These are phyloP conservation scores for Mesitornis unicolor DNA, from an alignment of 2,113 vertebrate species.

Conservation along the genomic window DNA sequence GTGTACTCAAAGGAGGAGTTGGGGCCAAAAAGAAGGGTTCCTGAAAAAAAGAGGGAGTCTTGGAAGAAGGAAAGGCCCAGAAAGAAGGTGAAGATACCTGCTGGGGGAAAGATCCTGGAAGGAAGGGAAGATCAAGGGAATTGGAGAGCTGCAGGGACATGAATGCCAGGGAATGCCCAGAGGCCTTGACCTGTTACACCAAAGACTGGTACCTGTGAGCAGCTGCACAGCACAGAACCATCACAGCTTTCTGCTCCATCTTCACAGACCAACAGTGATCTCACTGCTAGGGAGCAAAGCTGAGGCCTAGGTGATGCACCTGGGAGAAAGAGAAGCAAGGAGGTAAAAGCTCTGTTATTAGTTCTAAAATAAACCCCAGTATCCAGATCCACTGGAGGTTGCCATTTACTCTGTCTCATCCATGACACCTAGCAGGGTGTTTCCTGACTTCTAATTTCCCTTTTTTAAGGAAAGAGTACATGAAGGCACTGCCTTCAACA, in stretches of 20 bases:
- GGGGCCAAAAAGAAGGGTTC: not conserved
- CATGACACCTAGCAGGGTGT: not conserved
- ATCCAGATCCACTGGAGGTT: not conserved
- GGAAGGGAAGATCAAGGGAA: not conserved
- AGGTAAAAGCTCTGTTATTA: not conserved
- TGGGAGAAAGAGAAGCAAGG: not conserved
- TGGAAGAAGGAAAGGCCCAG: not conserved
- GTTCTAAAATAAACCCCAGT: not conserved
- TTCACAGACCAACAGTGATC: not conserved
- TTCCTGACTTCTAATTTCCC: not conserved
- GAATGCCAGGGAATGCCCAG: not conserved
- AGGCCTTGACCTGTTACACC: not conserved
- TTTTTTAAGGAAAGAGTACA: not conserved
- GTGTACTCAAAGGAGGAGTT: not conserved
- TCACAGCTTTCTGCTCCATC: not conserved
- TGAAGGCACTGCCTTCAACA: not conserved
- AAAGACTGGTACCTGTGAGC: not conserved
- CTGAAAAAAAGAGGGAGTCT: not conserved
- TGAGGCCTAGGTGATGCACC: not conserved
- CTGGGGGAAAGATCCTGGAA: not conserved
- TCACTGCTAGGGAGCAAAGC: not conserved
- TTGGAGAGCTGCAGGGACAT: not conserved
- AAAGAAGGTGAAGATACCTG: not conserved
- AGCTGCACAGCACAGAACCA: not conserved
- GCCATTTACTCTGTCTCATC: not conserved